These are phyloP conservation scores for Eriosoma lanigerum DNA, from an alignment of 1,140 invertebrate species.

Conservation along the genomic window DNA sequence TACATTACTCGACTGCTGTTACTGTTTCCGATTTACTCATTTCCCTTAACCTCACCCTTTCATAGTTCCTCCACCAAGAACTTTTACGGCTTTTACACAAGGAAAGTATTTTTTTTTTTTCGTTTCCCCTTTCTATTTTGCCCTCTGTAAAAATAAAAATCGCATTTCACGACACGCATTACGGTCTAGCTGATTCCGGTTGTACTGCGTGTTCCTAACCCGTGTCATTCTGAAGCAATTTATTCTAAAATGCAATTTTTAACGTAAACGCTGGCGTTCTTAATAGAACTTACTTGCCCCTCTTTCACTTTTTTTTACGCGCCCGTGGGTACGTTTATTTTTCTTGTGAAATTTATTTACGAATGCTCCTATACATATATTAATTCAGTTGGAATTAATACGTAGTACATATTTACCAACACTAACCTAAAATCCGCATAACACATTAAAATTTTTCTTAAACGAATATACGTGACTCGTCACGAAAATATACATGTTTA, in stretches of 20 bases:
- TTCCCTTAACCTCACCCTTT: not conserved
- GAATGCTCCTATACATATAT: not conserved
- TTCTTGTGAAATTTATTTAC: not conserved
- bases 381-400: too few relatives aligned
- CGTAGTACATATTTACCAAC: too few relatives aligned
- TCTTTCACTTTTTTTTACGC: not conserved
- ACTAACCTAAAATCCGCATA: too few relatives aligned
- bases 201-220: not conserved
- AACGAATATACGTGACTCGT: too few relatives aligned
- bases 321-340: not conserved
- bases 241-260: slow-evolving; percentile 37
- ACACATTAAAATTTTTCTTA: too few relatives aligned
- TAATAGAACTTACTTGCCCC: slow-evolving; percentile 1
- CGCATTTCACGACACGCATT: slow-evolving; percentile 36
- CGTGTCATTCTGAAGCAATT: slow-evolving; percentile 11
- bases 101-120: slow-evolving; percentile 13
- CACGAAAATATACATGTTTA: too few relatives aligned
- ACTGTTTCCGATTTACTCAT: slow-evolving; percentile 32
- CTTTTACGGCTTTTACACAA: slow-evolving; percentile 40
- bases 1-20: slow-evolving; percentile 38
- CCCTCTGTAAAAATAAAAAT: slow-evolving; percentile 13
- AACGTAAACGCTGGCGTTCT: not conserved
- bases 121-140: not conserved
- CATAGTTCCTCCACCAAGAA: not conserved
- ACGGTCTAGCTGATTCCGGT: slow-evolving; percentile 13